Conservation (phyloP, 2,888 invertebrate species). For the Alentia gelatinosa region DNA sequence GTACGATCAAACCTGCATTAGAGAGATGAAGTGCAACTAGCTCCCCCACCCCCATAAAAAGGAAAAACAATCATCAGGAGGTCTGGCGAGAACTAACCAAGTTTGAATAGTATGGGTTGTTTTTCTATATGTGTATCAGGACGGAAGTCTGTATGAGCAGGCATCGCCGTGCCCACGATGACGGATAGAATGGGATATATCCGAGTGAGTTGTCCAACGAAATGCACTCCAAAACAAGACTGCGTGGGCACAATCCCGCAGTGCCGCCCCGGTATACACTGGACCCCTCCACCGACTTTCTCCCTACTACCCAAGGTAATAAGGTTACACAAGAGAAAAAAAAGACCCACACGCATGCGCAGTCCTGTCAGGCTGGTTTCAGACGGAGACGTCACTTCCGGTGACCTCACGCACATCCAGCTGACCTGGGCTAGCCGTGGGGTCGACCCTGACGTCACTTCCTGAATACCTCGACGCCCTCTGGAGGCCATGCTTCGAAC, state of each 20-base stretch:
- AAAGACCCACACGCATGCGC: conserved; percentile 9
- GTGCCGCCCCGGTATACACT: too few species aligned
- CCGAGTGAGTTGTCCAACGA: neutral
- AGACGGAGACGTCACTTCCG: neutral
- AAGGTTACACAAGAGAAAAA: neutral
- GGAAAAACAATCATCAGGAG: too few species aligned
- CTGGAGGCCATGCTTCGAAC: neutral
- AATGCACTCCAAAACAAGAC: neutral
- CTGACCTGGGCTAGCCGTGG: neutral
- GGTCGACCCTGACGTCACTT: neutral
- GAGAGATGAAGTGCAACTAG: too few species aligned
- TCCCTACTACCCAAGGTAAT: neutral
- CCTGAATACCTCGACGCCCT: neutral
- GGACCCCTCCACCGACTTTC: too few species aligned
- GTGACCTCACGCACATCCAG: neutral
- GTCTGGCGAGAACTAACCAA: too few species aligned
- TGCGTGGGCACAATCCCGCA: too few species aligned
- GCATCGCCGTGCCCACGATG: too few species aligned
- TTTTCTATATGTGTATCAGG: too few species aligned
- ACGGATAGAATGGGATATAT: neutral
- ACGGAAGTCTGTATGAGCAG: too few species aligned
- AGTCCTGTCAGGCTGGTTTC: neutral
- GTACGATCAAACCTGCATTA: too few species aligned
- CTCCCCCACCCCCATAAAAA: too few species aligned
- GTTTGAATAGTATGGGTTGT: too few species aligned